Evolutionary conservation across 2,113 vertebrate genomes (phyloP), one percentile per base, ranked within the genome.

Genomic region (Arizona elegans): DNA sequence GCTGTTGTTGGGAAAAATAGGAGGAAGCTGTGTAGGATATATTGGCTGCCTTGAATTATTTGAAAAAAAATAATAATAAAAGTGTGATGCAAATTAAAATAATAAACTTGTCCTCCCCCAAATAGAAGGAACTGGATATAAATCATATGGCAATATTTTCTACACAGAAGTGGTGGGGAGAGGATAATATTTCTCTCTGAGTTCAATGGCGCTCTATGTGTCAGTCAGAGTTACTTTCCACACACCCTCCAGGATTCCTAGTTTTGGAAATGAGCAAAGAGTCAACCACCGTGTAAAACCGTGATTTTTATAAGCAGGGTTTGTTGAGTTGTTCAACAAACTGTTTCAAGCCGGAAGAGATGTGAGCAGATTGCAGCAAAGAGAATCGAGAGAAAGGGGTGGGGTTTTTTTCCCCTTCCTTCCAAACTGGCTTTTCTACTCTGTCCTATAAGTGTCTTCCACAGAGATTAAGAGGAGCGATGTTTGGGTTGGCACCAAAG

Each of bases 191-290:
- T 70, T 70, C 62, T 70, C 1, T 70, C 65, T 33, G 65, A n/a
- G 29, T 12, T 70, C n/a, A 70, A 33, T 70, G n/a, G 26, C 12
- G n/a, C 11, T 70, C 29, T 70, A 7, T 70, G 65, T 33, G 65
- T 15, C 65, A 15, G 5, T 5, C 29, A 70, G 3, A 4, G 29
- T 33, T n/a, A 0, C 12, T 29, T 12, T 1, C 1, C 62, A 5
- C 1, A 0, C 59, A 8, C 2, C 65, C 12, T 70, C 4, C 6
- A 33, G 13, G 6, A 33, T 75, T 38, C 13, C 70, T 75, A 17
- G 6, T 19, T 75, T 75, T 75, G 70, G n/a, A 19, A 33, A 19
- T 33, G 70, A 75, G 62, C 62, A 12, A 65, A 26, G 26, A 9
- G 5, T n/a, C 70, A 33, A 33, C 3, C 7, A 33, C n/a, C 12